A percentile compares a stretch with the other conserved stretches of the same genome.
Evolutionary conservation across 1,140 invertebrate species (phyloP).

Genomic region (Drosophila ercepeae): DNA sequence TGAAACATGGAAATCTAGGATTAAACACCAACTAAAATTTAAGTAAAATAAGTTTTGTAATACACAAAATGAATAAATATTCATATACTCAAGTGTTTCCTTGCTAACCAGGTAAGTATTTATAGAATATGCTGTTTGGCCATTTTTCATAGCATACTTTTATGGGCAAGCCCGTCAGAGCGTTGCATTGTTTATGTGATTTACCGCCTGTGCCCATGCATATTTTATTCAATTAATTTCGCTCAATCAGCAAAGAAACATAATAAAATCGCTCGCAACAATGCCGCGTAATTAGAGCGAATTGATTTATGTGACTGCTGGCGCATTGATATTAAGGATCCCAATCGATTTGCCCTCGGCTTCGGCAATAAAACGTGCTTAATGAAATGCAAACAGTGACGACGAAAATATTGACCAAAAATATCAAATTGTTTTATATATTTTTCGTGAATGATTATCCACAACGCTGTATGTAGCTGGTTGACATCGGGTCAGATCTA

Average conservation of each 20-base stretch:
- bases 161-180: neutral
- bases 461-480: conserved; percentile 83
- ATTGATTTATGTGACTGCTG: conserved; percentile 68
- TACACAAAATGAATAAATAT: neutral
- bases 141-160: conserved; percentile 11
- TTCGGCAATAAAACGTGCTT: conserved; percentile 47
- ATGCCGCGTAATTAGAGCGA: conserved; percentile 63
- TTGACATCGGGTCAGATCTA: conserved; percentile 83
- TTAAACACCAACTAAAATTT: too few relatives aligned
- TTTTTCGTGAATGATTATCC: conserved; percentile 30
- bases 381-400: conserved; percentile 67
- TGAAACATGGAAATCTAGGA: neutral
- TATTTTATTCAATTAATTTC: conserved; percentile 69
- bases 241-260: conserved; percentile 25
- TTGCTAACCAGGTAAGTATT: neutral
- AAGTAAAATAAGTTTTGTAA: too few relatives aligned
- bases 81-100: neutral
- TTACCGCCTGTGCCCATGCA: conserved; percentile 30
- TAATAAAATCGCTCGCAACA: conserved; percentile 45
- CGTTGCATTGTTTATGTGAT: conserved; percentile 23
- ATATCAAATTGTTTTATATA: conserved; percentile 41
- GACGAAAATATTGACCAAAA: conserved; percentile 47
- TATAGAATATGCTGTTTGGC: neutral
- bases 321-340: conserved; percentile 16
- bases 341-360: conserved; percentile 1